These are phyloP conservation scores for Andrena bicolor DNA, from an alignment of 2,888 invertebrate species.

Conservation along the genomic window DNA sequence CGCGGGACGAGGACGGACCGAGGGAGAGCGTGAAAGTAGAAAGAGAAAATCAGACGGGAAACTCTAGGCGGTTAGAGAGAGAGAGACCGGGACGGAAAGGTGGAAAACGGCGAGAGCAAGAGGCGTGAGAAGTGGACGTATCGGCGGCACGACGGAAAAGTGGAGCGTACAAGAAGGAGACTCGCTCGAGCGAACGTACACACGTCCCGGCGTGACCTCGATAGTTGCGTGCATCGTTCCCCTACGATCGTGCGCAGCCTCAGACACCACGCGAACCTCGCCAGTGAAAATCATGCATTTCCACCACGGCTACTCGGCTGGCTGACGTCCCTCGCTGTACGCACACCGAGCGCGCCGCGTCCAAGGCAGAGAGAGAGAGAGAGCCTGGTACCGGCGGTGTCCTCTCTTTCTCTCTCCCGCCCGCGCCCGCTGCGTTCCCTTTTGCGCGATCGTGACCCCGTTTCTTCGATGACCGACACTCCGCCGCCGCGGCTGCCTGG, in stretches of 20 bases:
- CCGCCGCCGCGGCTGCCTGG: conserved; percentile 68
- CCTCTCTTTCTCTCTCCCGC: conserved; percentile 42
- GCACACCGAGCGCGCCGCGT: conserved; percentile 42
- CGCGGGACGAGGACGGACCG: conserved; percentile 5
- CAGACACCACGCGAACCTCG: conserved; percentile 63
- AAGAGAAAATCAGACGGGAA: conserved; percentile 29
- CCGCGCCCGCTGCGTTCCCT: conserved; percentile 77
- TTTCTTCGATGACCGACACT: conserved; percentile 82
- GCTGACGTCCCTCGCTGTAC: conserved; percentile 62
- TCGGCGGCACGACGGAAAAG: conserved; percentile 48
- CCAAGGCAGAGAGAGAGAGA: conserved; percentile 13
- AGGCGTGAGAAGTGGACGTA: conserved; percentile 12
- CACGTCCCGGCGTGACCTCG: conserved; percentile 70
- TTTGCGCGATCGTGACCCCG: conserved; percentile 83
- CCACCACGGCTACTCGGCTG: conserved; percentile 61
- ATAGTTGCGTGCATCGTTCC: conserved; percentile 36
- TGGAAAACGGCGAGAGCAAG: conserved; percentile 36
- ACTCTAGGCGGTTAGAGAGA: conserved; percentile 21
- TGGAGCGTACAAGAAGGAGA: conserved; percentile 60
- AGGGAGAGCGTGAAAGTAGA: conserved; percentile 37
- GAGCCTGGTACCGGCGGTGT: conserved; percentile 4
- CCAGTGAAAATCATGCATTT: conserved; percentile 74
- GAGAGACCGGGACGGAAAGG: conserved; percentile 1
- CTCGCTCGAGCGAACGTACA: conserved; percentile 52
- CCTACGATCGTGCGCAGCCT: conserved; percentile 55